Conservation (phyloP, 2,113 vertebrate genomes). For the Semnornis frantzii region DNA sequence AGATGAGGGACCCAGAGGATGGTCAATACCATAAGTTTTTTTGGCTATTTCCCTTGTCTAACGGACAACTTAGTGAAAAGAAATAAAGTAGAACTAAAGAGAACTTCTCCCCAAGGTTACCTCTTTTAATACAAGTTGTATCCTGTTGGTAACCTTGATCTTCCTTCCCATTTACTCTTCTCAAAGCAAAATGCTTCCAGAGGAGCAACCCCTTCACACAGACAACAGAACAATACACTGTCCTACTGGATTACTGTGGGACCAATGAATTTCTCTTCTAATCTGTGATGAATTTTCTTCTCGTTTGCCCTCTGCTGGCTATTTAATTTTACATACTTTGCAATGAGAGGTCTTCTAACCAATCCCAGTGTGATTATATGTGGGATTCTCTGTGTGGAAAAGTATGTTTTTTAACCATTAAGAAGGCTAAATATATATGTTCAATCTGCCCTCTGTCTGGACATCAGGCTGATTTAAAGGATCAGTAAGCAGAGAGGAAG, state of each 20-base stretch:
- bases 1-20: background rate
- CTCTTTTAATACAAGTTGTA: background rate
- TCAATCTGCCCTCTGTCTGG: background rate
- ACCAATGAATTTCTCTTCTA: background rate
- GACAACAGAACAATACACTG: background rate
- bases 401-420: background rate
- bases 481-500: background rate
- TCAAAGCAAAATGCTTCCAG: background rate
- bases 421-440: background rate
- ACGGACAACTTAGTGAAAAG: background rate
- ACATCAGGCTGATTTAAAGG: background rate
- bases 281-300: background rate
- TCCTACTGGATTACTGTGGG: background rate
- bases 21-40: fast-evolving
- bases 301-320: background rate
- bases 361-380: background rate
- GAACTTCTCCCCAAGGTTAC: background rate
- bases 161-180: background rate
- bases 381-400: background rate
- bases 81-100: background rate
- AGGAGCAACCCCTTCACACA: background rate
- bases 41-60: background rate
- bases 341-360: background rate
- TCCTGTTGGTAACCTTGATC: background rate
- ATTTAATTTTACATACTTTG: background rate